Base-by-base conservation (phyloP, 2,113 vertebrate species). In the Solenodon paradoxus region DNA sequence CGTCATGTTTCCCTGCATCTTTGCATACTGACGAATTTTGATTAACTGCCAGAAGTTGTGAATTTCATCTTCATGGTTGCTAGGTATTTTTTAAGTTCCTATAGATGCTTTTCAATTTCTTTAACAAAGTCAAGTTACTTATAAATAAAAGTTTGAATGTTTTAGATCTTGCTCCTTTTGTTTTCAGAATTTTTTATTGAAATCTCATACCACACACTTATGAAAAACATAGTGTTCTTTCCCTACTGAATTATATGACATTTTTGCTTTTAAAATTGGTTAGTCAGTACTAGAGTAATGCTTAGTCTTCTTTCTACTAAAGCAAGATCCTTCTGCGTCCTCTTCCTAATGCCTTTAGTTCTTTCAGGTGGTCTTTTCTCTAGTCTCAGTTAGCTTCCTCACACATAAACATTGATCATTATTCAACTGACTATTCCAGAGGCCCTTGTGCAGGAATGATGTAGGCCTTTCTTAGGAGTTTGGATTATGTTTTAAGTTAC, bases 121-220 rank as follows among this genome's bases (percentile, higher is more conserved):
- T n/a, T n/a, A 79, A 61, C 30, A 84, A 7, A 61, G 19, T 57
- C 72, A 40, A 72, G 16, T 80, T 80, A 35, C 45, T 30, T 84
- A 20, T 8, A 59, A 24, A 59, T 26, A 61, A 68, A 68, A 77
- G 26, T 40, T 68, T 47, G 28, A 80, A 66, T 16, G 20, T 80
- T 85, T 95, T 28, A 82, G 30, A 13, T 51, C 49, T 89, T 89
- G n/a, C n/a, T n/a, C n/a, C n/a, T n/a, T n/a, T n/a, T n/a, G n/a
- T n/a, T n/a, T n/a, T n/a, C n/a, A n/a, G n/a, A n/a, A n/a, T n/a
- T n/a, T n/a, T n/a, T n/a, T n/a, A n/a, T n/a, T n/a, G n/a, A n/a
- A n/a, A n/a, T n/a, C n/a, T n/a, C n/a, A n/a, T n/a, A n/a, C n/a
- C n/a, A n/a, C n/a, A n/a, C n/a, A n/a, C n/a, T n/a, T n/a, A n/a